Conservation (phyloP, 2,797 vertebrate species). For the Halcyon chelicuti region DNA sequence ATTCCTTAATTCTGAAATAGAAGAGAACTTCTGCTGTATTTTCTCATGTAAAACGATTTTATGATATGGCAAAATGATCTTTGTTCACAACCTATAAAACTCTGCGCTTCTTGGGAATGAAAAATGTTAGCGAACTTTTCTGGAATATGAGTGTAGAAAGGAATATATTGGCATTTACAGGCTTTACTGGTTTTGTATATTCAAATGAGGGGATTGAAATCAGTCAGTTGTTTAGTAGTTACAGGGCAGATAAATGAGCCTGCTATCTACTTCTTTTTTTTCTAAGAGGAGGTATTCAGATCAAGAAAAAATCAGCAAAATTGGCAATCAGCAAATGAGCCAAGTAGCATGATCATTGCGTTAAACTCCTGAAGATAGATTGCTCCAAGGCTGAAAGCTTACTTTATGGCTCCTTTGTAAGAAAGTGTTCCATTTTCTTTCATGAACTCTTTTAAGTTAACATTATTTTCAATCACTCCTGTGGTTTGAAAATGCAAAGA, state of each 20-base stretch:
- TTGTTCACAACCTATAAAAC: constrained; percentile 27
- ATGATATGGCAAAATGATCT: constrained; percentile 26
- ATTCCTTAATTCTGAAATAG: constrained; percentile 27
- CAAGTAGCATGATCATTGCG: not conserved
- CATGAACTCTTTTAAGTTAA: not conserved
- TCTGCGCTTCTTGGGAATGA: not conserved
- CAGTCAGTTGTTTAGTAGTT: constrained; percentile 5
- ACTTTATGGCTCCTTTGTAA: not conserved
- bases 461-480: not conserved
- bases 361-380: not conserved
- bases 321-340: constrained; percentile 1
- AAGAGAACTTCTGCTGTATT: constrained; percentile 14
- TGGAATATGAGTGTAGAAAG: not conserved
- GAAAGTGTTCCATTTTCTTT: not conserved
- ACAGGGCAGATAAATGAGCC: not conserved
- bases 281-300: not conserved
- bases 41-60: constrained; percentile 28
- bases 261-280: not conserved
- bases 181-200: constrained; percentile 26
- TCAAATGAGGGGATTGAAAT: constrained; percentile 21
- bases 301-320: constrained; percentile 23
- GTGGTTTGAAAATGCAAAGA: not conserved
- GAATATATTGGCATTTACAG: not conserved
- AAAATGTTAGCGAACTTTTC: constrained; percentile 13
- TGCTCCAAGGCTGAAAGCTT: not conserved